Evolutionary conservation across 2,797 vertebrate species (phyloP), one percentile per base, ranked within the genome.

Genomic region (Alca torda): DNA sequence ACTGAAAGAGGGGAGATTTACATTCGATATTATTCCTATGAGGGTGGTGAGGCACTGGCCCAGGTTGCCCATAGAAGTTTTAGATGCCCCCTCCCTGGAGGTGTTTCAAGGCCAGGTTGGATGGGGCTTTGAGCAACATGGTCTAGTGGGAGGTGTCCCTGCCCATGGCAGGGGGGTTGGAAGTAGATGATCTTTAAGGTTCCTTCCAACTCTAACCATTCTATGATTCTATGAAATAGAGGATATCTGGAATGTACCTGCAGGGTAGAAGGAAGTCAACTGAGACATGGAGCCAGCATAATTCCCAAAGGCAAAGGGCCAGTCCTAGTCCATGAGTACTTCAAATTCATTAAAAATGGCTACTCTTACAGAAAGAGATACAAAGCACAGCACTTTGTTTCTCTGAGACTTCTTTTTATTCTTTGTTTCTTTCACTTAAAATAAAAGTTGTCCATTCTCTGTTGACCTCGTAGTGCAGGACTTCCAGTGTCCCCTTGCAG

Each of bases 401-500:
- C 59, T 79, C 74, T 60, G 28, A 77, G 30, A 87, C 3, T 10
- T 76, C 43, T 76, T 64, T 76, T 56, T 91, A 80, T 73, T 92
- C 78, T 81, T 54, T 84, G 14, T 54, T 93, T 87, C 54, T 25
- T 76, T 89, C 43, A 18, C 56, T 74, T 94, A 50, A 90, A 88
- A 95, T 82, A 65, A 73, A 96, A 94, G 35, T 45, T 87, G 78
- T 72, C 72, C 75, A n/a, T 87, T 92, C 54, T 41, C 6, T 67
- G 43, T 48, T 92, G 87, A 95, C 81, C 65, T 81, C 76, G 48
- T 93, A 56, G 50, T 21, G 18, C 28, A 73, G 84, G 73, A 74
- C 75, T 93, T 92, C 35, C 50, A 87, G 48, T 45, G 78, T 96
- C 72, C 68, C 64, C 60, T 95, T 89, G 50, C 76, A 46, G 94